A percentile compares a stretch with the other conserved stretches of the same genome.
Conservation (phyloP, 2,113 vertebrate species). For the Thalassarche chlororhynchos region DNA sequence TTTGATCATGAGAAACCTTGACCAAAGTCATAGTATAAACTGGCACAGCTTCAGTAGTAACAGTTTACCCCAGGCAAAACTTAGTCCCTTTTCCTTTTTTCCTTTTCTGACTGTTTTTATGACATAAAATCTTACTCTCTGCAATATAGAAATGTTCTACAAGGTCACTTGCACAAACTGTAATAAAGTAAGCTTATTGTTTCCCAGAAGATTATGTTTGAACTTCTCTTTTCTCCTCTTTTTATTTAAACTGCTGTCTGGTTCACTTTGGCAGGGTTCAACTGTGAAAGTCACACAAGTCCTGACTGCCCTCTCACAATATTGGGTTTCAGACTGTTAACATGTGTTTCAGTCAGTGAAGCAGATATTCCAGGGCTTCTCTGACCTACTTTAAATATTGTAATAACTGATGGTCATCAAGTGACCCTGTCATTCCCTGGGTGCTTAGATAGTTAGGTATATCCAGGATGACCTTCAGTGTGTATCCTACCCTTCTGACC, state of each 20-base stretch:
- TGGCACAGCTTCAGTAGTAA: neutral
- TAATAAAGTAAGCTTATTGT: conserved; percentile 38
- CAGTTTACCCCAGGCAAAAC: neutral
- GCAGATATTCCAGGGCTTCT: neutral
- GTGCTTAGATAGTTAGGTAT: neutral
- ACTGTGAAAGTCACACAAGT: neutral
- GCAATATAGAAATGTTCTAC: neutral
- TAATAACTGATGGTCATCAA: neutral
- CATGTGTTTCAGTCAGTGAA: neutral
- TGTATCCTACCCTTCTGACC: neutral
- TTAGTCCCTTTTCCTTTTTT: neutral
- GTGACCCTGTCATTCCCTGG: neutral
- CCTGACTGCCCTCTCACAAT: neutral
- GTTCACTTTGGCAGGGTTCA: neutral
- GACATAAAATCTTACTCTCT: neutral
- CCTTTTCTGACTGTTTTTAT: neutral
- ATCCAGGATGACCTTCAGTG: neutral
- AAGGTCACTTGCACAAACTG: neutral
- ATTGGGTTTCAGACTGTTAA: neutral
- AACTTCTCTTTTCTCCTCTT: neutral
- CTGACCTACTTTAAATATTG: neutral
- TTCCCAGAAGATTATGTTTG: conserved; percentile 16
- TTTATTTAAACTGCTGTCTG: conserved; percentile 1
- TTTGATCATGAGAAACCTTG: neutral
- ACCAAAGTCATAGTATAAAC: neutral